Conservation (phyloP, 2,888 invertebrate species). For the Tryphoninae sp. region DNA sequence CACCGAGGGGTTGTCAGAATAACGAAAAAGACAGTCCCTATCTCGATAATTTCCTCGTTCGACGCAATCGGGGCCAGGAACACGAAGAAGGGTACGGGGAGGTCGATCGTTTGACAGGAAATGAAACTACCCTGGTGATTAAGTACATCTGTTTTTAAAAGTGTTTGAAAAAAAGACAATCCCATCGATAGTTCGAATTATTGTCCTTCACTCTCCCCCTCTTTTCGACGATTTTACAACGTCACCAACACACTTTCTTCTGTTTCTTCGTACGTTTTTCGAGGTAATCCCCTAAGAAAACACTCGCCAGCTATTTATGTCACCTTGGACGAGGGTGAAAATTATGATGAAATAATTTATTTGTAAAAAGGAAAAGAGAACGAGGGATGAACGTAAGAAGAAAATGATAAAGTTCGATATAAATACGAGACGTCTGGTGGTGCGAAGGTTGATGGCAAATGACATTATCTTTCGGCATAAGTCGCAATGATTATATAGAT, state of each 20-base stretch:
- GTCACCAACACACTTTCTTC: neutral
- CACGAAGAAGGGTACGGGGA: neutral
- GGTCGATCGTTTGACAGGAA: constrained; percentile 11
- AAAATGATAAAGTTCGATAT: constrained; percentile 31
- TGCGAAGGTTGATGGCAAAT: constrained; percentile 69
- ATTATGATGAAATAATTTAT: neutral
- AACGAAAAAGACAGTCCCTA: constrained; percentile 25
- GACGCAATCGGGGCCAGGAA: constrained; percentile 11
- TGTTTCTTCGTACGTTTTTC: constrained; percentile 1
- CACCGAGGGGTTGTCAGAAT: neutral
- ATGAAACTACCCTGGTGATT: constrained; percentile 23
- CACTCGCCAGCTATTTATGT: neutral
- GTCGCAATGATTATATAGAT: constrained; percentile 60
- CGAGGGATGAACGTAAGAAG: constrained; percentile 56
- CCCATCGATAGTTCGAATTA: neutral
- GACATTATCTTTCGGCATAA: constrained; percentile 74
- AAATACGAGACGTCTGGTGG: constrained; percentile 50
- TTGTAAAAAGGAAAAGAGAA: constrained; percentile 19
- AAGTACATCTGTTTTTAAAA: neutral
- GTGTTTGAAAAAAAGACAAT: neutral
- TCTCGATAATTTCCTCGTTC: constrained; percentile 39
- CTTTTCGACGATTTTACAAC: neutral
- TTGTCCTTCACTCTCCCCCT: neutral
- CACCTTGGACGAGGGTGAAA: constrained; percentile 3
- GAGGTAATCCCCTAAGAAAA: constrained; percentile 24